A percentile compares a stretch with the other conserved stretches of the same genome.
These are phyloP conservation scores for Calliphora vicina DNA, from an alignment of 1,140 invertebrate genomes.

Conservation along the genomic window DNA sequence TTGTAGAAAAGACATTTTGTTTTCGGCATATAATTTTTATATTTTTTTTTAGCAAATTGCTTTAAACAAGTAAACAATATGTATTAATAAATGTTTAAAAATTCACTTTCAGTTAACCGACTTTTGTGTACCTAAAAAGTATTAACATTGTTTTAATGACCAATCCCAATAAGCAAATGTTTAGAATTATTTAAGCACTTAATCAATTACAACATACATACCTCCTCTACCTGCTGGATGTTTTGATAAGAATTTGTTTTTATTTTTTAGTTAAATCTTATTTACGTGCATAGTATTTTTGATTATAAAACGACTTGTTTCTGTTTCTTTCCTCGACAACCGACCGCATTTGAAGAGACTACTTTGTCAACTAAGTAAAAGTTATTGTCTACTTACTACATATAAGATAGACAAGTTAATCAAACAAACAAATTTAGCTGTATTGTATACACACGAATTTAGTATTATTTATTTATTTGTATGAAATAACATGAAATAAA, in stretches of 20 bases:
- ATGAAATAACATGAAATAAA: too few species aligned
- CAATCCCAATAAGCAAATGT: not conserved
- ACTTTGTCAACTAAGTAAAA: not conserved
- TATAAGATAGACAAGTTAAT: too few species aligned
- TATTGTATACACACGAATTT: too few species aligned
- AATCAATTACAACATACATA: not conserved
- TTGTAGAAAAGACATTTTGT: slow-evolving; percentile 5
- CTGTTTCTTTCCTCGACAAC: not conserved
- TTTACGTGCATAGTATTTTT: not conserved
- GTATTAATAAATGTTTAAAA: too few species aligned
- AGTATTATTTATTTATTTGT: too few species aligned
- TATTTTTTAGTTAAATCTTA: not conserved
- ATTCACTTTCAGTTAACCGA: too few species aligned
- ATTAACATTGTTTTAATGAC: not conserved
- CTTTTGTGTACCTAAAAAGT: too few species aligned
- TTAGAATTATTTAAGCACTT: not conserved
- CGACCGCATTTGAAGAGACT: not conserved
- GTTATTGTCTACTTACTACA: not conserved
- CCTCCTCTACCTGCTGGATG: not conserved
- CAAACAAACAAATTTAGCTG: too few species aligned
- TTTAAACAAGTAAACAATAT: too few species aligned
- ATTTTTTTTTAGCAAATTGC: too few species aligned
- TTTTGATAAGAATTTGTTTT: not conserved
- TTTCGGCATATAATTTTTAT: not conserved
- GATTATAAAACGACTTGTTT: not conserved